Percentiles rank a stretch among this genome's conserved stretches.
phyloP scores from a whole-genome alignment of 2,113 vertebrate genomes.

The Hipposideros armiger region DNA sequence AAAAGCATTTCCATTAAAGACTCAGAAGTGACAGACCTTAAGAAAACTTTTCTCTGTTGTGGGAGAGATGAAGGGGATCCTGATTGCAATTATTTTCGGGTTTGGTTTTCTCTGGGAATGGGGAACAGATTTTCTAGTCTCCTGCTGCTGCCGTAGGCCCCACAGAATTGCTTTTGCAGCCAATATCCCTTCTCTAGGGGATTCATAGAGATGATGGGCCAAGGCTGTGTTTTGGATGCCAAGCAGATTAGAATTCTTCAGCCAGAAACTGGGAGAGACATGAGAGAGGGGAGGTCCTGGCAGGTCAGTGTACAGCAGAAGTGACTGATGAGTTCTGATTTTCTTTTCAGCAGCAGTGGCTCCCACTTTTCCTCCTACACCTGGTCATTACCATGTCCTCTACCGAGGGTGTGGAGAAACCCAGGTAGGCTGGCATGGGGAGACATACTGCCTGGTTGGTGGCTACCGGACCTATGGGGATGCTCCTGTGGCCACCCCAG shows the following conservation, averaged over 20 bases:
- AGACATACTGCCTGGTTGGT: constrained; percentile 69
- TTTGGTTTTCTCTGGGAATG: not conserved
- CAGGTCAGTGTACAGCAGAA: not conserved
- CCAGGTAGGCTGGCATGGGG: constrained; percentile 63
- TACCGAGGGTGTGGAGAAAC: constrained; percentile 37
- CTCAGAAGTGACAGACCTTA: not conserved
- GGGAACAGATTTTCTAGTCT: not conserved
- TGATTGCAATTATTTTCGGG: not conserved
- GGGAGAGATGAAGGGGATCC: not conserved
- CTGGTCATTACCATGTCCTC: constrained; percentile 62
- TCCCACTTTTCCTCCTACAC: not conserved
- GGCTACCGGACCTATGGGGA: constrained; percentile 48
- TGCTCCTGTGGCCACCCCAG: not conserved
- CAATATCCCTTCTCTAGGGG: not conserved
- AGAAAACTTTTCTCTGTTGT: not conserved
- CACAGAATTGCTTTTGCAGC: not conserved
- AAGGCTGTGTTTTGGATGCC: not conserved
- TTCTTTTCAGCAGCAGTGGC: constrained; percentile 45
- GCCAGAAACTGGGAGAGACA: not conserved
- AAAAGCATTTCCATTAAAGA: constrained; percentile 14
- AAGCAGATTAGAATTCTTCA: not conserved
- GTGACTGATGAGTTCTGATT: not conserved
- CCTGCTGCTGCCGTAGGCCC: not conserved
- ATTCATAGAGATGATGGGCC: not conserved
- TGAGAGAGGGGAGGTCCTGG: not conserved